Evolutionary conservation across 2,797 vertebrate genomes (phyloP), one percentile per base, ranked within the genome.

Genomic region (Syncerus caffer): DNA sequence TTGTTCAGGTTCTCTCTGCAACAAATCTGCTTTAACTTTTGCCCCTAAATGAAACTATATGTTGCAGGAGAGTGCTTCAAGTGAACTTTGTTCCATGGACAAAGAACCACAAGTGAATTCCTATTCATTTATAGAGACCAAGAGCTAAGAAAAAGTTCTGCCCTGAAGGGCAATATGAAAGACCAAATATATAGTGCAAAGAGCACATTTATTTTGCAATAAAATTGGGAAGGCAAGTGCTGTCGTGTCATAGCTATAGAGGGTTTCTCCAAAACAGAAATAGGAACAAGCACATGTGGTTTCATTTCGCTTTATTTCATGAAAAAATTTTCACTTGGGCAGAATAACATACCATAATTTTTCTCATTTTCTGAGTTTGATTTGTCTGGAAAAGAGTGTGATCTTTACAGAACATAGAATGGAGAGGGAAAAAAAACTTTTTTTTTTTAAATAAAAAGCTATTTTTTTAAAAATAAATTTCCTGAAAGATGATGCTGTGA

Each of bases 281-380:
- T 51, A 95, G 84, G 78, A 97, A 95, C 12, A 85, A 53, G 38
- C 83, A 95, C 93, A 95, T 94, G 93, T 91, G 89, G 83, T 93
- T 97, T 98, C 79, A 93, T 89, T 97, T 97, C 71, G 71, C 85
- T 97, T 92, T 90, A 96, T 92, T 94, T 97, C 76, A 82, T 67
- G 82, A 93, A 94, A 93, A 96, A 74, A 86, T 0, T 15, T 90
- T 87, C 85, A 97, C 29, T 50, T 92, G 34, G 47, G 45, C 16
- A 96, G 29, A 97, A 95, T 78, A 89, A 96, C 9, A 0, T 83
- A 50, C 87, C 42, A 67, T 12, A 85, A 89, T 31, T 96, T 78
- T 93, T 95, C 90, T 62, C 19, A 74, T 50, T 93, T 93, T 58
- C 60, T 96, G 38, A 89, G 67, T 92, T 93, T 87, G 78, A 29